A percentile compares a stretch with the other conserved stretches of the same genome.
phyloP scores from a whole-genome alignment of 2,888 invertebrate genomes.

The Eledona agricola region DNA sequence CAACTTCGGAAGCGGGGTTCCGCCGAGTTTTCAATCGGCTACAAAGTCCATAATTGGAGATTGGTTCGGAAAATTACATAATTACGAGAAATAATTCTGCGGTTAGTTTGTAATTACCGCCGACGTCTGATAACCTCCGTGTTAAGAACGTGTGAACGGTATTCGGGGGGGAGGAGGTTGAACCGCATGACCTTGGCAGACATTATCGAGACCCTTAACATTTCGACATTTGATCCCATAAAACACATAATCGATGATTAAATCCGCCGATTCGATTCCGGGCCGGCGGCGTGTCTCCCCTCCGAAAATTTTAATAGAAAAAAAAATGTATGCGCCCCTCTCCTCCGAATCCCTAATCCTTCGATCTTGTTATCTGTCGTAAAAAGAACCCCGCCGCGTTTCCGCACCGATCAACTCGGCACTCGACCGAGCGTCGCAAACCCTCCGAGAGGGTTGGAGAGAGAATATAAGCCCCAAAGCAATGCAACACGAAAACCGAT shows the following conservation, averaged over 20 bases:
- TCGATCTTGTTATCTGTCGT: slow-evolving; percentile 17
- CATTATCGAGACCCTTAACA: slow-evolving; percentile 27
- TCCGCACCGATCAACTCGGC: slow-evolving; percentile 19
- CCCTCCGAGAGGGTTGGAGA: slow-evolving; percentile 16
- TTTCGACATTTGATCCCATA: slow-evolving; percentile 31
- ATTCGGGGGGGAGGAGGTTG: slow-evolving; percentile 17
- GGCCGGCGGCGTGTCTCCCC: too few relatives aligned
- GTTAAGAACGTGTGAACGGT: slow-evolving; percentile 16
- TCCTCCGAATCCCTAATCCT: slow-evolving; percentile 5
- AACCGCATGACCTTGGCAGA: slow-evolving; percentile 26
- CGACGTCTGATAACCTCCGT: slow-evolving; percentile 18
- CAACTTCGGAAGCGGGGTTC: too few relatives aligned
- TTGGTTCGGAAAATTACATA: slow-evolving; percentile 3
- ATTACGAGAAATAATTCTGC: slow-evolving; percentile 1
- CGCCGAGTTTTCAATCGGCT: too few relatives aligned
- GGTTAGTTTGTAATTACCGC: slow-evolving; percentile 12
- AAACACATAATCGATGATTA: slow-evolving; percentile 25
- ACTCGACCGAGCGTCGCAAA: slow-evolving; percentile 20
- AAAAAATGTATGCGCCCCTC: neutral
- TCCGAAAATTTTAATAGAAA: slow-evolving; percentile 10
- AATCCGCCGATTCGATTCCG: too few relatives aligned
- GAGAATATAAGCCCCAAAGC: slow-evolving; percentile 25
- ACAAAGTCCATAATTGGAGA: too few relatives aligned
- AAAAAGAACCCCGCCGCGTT: slow-evolving; percentile 14
- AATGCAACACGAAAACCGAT: slow-evolving; percentile 32